Conservation (phyloP, 2,113 vertebrate genomes). For the Oryzias melastigma region DNA sequence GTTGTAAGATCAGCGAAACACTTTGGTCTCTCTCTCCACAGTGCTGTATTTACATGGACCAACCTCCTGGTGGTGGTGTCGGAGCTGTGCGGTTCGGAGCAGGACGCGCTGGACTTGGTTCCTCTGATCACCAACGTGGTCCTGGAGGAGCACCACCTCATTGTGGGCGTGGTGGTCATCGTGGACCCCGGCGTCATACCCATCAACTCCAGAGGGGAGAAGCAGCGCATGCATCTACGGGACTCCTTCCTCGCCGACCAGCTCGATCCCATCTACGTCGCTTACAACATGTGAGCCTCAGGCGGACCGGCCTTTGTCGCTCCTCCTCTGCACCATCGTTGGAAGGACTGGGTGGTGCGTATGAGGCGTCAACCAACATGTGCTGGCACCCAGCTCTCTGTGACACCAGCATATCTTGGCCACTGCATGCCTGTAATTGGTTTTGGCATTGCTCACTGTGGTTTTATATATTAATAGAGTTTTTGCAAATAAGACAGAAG, state of each 20-base stretch:
- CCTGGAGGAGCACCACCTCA: slow-evolving; percentile 96
- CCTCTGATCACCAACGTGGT: slow-evolving; percentile 96
- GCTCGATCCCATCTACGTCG: slow-evolving; percentile 96
- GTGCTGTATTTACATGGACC: slow-evolving; percentile 97
- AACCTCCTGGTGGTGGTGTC: slow-evolving; percentile 97
- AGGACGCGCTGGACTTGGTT: slow-evolving; percentile 95
- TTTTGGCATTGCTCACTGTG: slow-evolving; percentile 65
- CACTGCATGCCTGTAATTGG: slow-evolving; percentile 61
- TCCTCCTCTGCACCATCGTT: slow-evolving; percentile 18
- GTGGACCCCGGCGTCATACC: slow-evolving; percentile 97
- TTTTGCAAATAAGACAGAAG: slow-evolving; percentile 30
- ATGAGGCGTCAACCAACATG: slow-evolving; percentile 29
- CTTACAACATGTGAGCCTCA: slow-evolving; percentile 92
- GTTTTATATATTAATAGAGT: slow-evolving; percentile 38
- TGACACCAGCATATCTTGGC: slow-evolving; percentile 62
- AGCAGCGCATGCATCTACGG: slow-evolving; percentile 96
- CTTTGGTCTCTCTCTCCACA: slow-evolving; percentile 40
- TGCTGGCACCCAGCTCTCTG: slow-evolving; percentile 31
- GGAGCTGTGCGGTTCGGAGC: slow-evolving; percentile 94
- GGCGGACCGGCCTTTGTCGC: neutral
- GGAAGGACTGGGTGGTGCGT: slow-evolving; percentile 12
- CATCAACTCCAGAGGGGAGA: slow-evolving; percentile 97
- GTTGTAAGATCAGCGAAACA: neutral
- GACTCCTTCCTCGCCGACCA: slow-evolving; percentile 97
- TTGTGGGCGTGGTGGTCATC: slow-evolving; percentile 95